phyloP scores from a whole-genome alignment of 2,888 invertebrate species.

The Rhopalosiphum nymphaeae region DNA sequence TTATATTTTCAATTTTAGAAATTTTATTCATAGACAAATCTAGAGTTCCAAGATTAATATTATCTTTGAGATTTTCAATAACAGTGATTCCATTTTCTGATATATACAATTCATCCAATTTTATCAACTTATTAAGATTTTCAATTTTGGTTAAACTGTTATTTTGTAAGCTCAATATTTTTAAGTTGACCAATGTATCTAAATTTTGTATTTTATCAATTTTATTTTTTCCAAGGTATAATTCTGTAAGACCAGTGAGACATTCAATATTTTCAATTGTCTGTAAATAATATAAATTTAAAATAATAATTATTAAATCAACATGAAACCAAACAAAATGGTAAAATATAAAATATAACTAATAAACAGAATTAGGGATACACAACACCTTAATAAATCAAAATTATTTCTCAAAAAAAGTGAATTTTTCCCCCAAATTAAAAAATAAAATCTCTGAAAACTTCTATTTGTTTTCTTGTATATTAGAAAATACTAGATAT shows the following conservation, averaged over 20 bases:
- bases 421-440: too few species aligned
- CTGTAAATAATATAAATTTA: constrained; percentile 71
- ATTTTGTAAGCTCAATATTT: constrained; percentile 88
- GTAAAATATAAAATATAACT: background rate
- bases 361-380: background rate
- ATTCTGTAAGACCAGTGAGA: constrained; percentile 80
- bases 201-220: constrained; percentile 88
- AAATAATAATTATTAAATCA: background rate
- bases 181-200: constrained; percentile 79
- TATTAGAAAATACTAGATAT: background rate
- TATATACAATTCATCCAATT: constrained; percentile 89
- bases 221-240: constrained; percentile 96
- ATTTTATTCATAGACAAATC: constrained; percentile 93
- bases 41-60: constrained; percentile 82
- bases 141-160: constrained; percentile 91
- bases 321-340: background rate
- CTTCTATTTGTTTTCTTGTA: background rate
- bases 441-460: background rate
- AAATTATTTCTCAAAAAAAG: background rate
- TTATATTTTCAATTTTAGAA: constrained; percentile 81
- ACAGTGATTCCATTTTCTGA: constrained; percentile 91
- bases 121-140: constrained; percentile 80
- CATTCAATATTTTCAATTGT: constrained; percentile 88
- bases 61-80: constrained; percentile 83
- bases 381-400: background rate